phyloP scores from a whole-genome alignment of 2,113 vertebrate genomes.

The Hystrix brachyura region DNA sequence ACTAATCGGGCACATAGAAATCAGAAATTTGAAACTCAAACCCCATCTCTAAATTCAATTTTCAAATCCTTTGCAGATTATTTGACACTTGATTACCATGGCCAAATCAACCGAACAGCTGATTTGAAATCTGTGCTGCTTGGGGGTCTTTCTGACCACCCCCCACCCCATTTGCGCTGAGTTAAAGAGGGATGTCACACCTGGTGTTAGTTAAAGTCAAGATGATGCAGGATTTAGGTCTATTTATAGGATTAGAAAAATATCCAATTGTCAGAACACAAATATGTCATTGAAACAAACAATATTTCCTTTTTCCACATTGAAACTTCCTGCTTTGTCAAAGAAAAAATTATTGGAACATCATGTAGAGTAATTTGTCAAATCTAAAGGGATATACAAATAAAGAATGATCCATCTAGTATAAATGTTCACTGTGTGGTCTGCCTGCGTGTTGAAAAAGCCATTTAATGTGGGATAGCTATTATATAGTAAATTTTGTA shows the following conservation, averaged over 20 bases:
- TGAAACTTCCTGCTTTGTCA: background rate
- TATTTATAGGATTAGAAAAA: background rate
- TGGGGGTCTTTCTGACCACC: background rate
- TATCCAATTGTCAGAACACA: background rate
- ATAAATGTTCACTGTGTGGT: background rate
- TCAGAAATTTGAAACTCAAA: background rate
- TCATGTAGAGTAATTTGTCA: background rate
- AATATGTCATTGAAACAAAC: background rate
- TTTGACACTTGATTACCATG: background rate
- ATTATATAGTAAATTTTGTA: conserved; percentile 19
- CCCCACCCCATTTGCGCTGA: background rate
- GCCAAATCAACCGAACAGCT: background rate
- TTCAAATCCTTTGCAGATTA: background rate
- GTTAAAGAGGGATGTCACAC: background rate
- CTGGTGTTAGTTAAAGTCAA: background rate
- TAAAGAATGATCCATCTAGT: background rate
- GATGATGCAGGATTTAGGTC: background rate
- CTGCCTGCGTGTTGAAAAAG: background rate
- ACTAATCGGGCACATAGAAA: background rate
- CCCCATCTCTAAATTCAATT: background rate
- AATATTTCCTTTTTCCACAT: background rate
- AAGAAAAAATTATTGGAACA: background rate
- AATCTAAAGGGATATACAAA: background rate
- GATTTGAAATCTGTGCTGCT: background rate
- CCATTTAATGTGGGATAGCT: background rate